Conservation (phyloP, 2,113 vertebrate genomes). For the Orycteropus afer region DNA sequence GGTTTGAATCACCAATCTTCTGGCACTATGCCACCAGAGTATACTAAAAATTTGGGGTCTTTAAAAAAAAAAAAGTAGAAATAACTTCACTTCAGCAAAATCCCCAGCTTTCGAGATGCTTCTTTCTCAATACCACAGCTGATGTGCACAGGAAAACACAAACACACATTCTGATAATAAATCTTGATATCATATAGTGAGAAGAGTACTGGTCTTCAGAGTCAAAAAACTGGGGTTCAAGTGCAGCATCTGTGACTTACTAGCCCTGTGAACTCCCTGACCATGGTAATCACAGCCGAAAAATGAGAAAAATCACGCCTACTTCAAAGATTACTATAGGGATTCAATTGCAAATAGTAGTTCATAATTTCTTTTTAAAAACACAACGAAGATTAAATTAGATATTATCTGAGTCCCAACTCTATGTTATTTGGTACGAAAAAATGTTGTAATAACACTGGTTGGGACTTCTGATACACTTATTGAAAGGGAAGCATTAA, state of each 20-base stretch:
- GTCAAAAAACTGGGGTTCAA: accelerated
- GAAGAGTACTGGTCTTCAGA: background rate
- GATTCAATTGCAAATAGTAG: background rate
- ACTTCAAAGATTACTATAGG: background rate
- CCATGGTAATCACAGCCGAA: background rate
- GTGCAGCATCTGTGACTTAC: background rate
- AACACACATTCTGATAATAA: background rate
- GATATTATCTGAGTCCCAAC: no score
- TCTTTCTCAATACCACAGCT: background rate
- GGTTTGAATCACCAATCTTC: no score
- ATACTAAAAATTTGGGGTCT: accelerated
- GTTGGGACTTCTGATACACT: background rate
- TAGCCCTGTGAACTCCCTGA: background rate
- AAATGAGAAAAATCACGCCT: background rate
- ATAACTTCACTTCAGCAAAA: background rate
- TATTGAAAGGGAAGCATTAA: background rate
- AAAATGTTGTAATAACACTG: background rate
- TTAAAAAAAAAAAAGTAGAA: background rate
- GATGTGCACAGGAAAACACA: background rate
- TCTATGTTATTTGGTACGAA: background rate
- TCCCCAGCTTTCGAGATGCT: background rate
- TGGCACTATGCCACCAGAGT: no score
- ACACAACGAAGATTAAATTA: no score
- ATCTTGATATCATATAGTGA: accelerated
- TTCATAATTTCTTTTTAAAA: background rate